phyloP scores from a whole-genome alignment of 2,113 vertebrate genomes.

The Fukomys damarensis region DNA sequence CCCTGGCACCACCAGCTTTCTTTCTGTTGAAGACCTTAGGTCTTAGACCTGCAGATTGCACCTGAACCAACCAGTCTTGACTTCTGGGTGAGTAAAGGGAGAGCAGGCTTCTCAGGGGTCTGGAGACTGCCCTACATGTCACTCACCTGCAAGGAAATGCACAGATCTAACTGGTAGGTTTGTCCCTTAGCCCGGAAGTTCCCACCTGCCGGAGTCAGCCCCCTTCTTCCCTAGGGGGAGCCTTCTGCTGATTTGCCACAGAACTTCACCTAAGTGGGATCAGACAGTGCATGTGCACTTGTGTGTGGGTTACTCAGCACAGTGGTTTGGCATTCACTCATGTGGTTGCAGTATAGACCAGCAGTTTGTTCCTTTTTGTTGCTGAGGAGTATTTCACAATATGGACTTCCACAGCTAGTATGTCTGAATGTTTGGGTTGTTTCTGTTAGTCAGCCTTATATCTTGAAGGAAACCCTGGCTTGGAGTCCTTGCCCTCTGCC shows the following conservation, averaged over 20 bases:
- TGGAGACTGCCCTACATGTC: fast-evolving
- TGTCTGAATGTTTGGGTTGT: not conserved
- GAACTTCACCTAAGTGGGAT: not conserved
- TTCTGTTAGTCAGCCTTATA: not conserved
- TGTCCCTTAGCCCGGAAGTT: not conserved
- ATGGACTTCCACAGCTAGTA: not conserved
- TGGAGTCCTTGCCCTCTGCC: not conserved
- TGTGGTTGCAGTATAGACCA: not conserved
- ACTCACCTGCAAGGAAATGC: not conserved
- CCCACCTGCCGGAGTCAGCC: not conserved
- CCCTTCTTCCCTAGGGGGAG: too few relatives aligned
- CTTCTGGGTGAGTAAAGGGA: not conserved
- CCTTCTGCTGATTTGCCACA: not conserved
- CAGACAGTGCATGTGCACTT: not conserved
- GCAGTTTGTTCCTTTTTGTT: not conserved
- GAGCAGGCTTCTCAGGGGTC: not conserved
- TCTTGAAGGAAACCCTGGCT: not conserved
- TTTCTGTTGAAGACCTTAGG: not conserved
- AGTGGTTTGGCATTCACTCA: not conserved
- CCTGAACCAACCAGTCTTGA: not conserved
- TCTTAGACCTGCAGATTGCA: not conserved
- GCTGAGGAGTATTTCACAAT: not conserved
- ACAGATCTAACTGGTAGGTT: not conserved
- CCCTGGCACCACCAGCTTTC: not conserved
- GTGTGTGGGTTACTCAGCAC: not conserved